phyloP scores from a whole-genome alignment of 2,797 vertebrate genomes.

The Pangasius mekongensis region DNA sequence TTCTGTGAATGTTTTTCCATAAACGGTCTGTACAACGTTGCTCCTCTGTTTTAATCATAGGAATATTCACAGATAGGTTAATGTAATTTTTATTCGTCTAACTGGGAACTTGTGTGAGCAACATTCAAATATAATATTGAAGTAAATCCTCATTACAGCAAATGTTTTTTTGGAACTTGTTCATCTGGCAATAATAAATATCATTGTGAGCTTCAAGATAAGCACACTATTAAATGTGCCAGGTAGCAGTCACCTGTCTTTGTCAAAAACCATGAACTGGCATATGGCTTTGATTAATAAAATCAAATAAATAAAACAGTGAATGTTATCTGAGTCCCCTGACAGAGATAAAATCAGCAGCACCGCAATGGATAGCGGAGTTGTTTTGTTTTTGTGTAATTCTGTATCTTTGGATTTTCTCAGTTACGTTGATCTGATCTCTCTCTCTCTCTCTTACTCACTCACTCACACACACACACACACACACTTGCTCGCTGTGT shows the following conservation, averaged over 20 bases:
- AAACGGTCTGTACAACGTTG: not conserved
- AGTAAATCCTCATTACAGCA: not conserved
- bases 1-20: not conserved
- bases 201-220: not conserved
- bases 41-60: not conserved
- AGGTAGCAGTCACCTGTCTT: not conserved
- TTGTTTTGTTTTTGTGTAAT: constrained; percentile 18
- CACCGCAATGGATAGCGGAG: not conserved
- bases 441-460: constrained; percentile 26
- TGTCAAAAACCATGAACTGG: not conserved
- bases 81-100: not conserved
- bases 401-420: not conserved
- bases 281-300: not conserved
- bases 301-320: too few species aligned
- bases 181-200: not conserved
- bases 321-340: not conserved
- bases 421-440: constrained; percentile 11
- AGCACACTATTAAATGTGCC: not conserved
- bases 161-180: not conserved
- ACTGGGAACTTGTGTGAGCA: not conserved
- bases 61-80: not conserved
- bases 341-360: not conserved
- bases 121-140: not conserved
- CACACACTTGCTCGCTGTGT: not conserved
- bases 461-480: not conserved